These are phyloP conservation scores for Gymnocheta viridis DNA, from an alignment of 2,888 invertebrate genomes.

Conservation along the genomic window DNA sequence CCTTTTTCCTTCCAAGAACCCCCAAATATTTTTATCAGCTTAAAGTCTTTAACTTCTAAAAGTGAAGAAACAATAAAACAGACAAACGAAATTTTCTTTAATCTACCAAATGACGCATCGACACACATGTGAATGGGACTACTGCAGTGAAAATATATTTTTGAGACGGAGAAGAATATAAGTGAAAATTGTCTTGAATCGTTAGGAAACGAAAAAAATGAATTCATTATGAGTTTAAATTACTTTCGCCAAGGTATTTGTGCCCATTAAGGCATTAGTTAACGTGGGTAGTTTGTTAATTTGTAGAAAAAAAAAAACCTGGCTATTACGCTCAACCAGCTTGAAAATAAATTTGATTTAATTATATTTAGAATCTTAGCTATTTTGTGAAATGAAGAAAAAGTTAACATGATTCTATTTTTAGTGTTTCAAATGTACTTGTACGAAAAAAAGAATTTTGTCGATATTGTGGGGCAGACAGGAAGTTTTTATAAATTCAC, in stretches of 20 bases:
- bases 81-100: slow-evolving; percentile 6
- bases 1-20: background rate
- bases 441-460: too few relatives aligned
- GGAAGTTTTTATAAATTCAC: too few relatives aligned
- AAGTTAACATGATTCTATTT: too few relatives aligned
- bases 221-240: slow-evolving; percentile 21
- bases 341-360: too few relatives aligned
- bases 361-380: too few relatives aligned
- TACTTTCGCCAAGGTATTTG: background rate
- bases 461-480: too few relatives aligned
- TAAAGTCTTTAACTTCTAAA: slow-evolving; percentile 53
- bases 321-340: too few relatives aligned
- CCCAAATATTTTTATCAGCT: slow-evolving; percentile 27
- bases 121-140: background rate
- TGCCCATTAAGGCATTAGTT: background rate
- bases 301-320: too few relatives aligned
- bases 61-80: background rate
- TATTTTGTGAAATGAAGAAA: too few relatives aligned
- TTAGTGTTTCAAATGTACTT: too few relatives aligned
- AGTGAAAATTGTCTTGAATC: slow-evolving; percentile 23
- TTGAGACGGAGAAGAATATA: background rate
- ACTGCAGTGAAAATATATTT: background rate
- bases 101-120: slow-evolving; percentile 42
- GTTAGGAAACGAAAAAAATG: background rate
- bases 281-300: background rate